These are phyloP conservation scores for Sebastes diploproa DNA, from an alignment of 2,797 vertebrate genomes.

Conservation along the genomic window DNA sequence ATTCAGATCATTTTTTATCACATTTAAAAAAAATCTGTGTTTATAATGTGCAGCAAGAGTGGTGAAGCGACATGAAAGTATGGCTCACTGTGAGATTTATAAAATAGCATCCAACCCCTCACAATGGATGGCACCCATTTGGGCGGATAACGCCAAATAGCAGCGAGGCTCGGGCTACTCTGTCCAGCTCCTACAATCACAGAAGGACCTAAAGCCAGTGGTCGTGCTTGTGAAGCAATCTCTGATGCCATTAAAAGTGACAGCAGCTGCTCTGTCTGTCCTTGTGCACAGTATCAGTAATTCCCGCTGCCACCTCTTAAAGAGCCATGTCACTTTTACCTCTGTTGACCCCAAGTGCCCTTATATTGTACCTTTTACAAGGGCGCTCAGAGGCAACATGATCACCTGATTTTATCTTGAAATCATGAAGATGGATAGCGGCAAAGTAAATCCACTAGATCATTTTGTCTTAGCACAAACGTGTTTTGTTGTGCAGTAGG, in stretches of 20 bases:
- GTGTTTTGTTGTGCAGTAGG: constrained; percentile 3
- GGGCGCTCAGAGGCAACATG: constrained; percentile 3
- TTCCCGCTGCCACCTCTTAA: constrained; percentile 71
- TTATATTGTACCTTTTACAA: neutral
- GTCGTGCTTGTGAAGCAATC: constrained; percentile 61
- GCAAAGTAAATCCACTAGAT: neutral
- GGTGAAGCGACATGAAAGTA: neutral
- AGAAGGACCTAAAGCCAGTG: constrained; percentile 42
- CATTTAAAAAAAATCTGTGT: neutral
- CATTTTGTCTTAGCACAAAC: neutral
- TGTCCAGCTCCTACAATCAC: constrained; percentile 38
- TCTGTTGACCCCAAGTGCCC: constrained; percentile 38
- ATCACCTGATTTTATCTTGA: constrained; percentile 14
- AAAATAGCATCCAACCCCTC: constrained; percentile 3
- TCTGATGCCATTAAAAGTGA: constrained; percentile 81
- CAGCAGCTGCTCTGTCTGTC: constrained; percentile 77
- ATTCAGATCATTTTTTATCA: neutral
- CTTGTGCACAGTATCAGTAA: constrained; percentile 62
- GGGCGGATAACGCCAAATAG: constrained; percentile 8
- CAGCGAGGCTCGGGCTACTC: constrained; percentile 29
- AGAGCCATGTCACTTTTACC: constrained; percentile 68
- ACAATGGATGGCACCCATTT: constrained; percentile 18
- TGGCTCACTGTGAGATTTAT: neutral
- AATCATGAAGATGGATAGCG: neutral
- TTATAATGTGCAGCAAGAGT: neutral